Evolutionary conservation across 2,797 vertebrate species (phyloP).

Genomic region (Acanthurus lineatus): DNA sequence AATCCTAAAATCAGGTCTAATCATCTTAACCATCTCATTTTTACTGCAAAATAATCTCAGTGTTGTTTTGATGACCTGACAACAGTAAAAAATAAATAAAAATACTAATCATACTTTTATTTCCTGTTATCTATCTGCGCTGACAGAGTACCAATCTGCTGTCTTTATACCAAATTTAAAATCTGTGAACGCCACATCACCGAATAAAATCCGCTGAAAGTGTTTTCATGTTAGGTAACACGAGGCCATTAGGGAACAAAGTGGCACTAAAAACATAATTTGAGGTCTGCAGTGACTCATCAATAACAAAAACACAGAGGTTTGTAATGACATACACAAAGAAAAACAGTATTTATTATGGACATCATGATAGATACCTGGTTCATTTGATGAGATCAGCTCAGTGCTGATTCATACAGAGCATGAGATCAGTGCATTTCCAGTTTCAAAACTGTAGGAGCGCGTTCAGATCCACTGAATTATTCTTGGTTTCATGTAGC

Average conservation of each 20-base stretch:
- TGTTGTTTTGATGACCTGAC: not conserved
- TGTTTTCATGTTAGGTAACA: not conserved
- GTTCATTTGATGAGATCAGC: not conserved
- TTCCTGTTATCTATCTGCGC: not conserved
- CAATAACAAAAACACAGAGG: not conserved
- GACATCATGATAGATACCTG: not conserved
- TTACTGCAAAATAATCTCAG: not conserved
- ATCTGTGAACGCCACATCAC: not conserved
- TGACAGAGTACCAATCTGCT: not conserved
- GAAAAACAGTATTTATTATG: not conserved
- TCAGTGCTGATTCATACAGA: not conserved
- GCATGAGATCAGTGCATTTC: too few species aligned
- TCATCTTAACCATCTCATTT: not conserved
- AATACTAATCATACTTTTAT: not conserved
- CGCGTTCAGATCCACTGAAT: not conserved
- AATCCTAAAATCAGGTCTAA: too few species aligned
- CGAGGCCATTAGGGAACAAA: not conserved
- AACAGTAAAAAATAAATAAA: too few species aligned
- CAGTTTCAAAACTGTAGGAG: too few species aligned
- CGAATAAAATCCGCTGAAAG: too few species aligned
- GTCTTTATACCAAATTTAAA: not conserved
- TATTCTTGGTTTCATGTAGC: slow-evolving; percentile 18
- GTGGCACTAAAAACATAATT: not conserved
- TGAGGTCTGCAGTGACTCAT: not conserved
- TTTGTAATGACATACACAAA: not conserved